Conservation (phyloP, 2,888 invertebrate species). For the Lasioglossum vierecki region DNA sequence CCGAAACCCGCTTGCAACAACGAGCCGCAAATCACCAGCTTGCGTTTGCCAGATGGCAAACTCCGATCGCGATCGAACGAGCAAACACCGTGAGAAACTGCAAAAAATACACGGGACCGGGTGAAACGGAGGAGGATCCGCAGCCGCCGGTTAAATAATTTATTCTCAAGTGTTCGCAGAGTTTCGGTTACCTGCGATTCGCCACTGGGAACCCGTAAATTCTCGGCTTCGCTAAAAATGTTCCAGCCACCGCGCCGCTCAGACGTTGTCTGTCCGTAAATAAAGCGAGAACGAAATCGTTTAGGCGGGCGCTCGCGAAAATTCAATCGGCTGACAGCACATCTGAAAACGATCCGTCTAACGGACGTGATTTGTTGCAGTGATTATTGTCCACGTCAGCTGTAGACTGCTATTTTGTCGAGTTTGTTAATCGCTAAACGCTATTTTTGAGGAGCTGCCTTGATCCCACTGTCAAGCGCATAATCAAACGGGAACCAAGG, state of each 20-base stretch:
- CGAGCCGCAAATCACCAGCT: conserved; percentile 44
- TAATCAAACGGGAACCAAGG: too few relatives aligned
- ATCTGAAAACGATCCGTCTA: not conserved
- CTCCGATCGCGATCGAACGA: conserved; percentile 38
- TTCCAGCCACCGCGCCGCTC: not conserved
- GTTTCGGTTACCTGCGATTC: not conserved
- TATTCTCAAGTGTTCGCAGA: not conserved
- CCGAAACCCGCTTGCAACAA: conserved; percentile 30
- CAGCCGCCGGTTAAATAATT: not conserved
- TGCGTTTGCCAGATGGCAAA: conserved; percentile 28
- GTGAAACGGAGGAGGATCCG: not conserved
- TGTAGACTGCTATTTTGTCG: not conserved
- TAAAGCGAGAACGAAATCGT: not conserved
- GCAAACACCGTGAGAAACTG: not conserved
- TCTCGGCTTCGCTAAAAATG: not conserved
- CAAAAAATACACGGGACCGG: not conserved
- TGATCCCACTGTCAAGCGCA: too few relatives aligned
- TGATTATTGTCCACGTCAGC: not conserved
- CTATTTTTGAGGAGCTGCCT: not conserved
- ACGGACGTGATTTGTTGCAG: not conserved
- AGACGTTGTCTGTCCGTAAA: not conserved
- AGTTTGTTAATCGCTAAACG: not conserved
- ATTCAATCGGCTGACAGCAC: not conserved
- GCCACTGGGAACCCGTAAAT: not conserved
- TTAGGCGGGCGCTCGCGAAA: not conserved